A percentile compares a stretch with the other conserved stretches of the same genome.
These are phyloP conservation scores for Diglossa cyanea DNA, from an alignment of 2,797 vertebrate species.

Conservation along the genomic window DNA sequence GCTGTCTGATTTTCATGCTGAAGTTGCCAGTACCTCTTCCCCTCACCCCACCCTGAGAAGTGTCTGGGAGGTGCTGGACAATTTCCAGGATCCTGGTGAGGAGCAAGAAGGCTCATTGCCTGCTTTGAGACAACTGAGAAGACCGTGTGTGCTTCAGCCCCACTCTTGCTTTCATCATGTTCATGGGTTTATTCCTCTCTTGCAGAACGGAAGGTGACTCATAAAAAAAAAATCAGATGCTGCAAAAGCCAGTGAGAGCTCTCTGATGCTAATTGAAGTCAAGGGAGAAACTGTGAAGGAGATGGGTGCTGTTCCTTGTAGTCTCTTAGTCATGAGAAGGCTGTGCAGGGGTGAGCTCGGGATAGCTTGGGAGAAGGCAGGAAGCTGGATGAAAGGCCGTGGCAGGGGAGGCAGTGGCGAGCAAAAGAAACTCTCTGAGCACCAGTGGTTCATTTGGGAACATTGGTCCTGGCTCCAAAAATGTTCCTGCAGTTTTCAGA, in stretches of 20 bases:
- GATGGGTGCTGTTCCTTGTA: not conserved
- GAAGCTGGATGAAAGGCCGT: not conserved
- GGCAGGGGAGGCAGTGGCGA: rapidly evolving
- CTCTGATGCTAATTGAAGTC: not conserved
- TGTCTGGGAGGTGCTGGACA: not conserved
- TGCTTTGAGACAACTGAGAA: not conserved
- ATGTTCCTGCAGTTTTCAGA: not conserved
- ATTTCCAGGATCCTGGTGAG: not conserved
- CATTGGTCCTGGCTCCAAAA: not conserved
- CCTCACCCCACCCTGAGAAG: rapidly evolving
- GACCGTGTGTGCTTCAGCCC: not conserved
- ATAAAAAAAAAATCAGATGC: not conserved
- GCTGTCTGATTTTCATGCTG: not conserved
- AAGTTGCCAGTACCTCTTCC: not conserved
- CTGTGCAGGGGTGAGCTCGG: not conserved
- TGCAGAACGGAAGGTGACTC: not conserved
- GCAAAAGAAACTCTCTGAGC: not conserved
- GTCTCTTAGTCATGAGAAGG: not conserved
- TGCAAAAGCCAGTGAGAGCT: not conserved
- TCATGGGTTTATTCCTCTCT: not conserved
- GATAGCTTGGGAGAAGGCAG: not conserved
- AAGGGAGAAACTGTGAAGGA: not conserved
- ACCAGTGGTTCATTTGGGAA: not conserved
- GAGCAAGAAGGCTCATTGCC: not conserved
- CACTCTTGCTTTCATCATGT: not conserved